Evolutionary conservation across 2,888 invertebrate genomes (phyloP), one percentile per base, ranked within the genome.

Genomic region (Drosophila affinis): DNA sequence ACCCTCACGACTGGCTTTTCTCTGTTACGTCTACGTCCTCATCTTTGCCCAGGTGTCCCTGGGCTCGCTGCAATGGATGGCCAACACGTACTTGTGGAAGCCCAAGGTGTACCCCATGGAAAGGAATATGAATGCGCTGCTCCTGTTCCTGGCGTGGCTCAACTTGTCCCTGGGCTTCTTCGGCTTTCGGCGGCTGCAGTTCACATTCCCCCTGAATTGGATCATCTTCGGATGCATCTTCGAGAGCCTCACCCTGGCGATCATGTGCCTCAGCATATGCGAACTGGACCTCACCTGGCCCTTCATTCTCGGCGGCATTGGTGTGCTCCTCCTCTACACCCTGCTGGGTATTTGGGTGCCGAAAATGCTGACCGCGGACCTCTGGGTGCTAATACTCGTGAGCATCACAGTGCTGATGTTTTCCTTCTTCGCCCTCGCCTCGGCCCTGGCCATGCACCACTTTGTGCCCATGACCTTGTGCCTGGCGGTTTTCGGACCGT

Each of bases 401-500:
- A 72, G 76, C 58, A 3, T 86, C 3, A 51, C 55, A 6, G 64
- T 83, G 2, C 1, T 87, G 0, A 0, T 78, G 9, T 17, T 14
- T 9, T 68, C 81, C 14, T 7, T 57, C 0, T 0, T 77, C 6
- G 67, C 85, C 0, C 49, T 86, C 17, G 27, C 29, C 45, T 39
- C 10, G 39, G 57, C 3, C 7, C 57, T 86, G 0, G 39, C 70
- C n/a, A 68, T 86, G 74, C 74, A 68, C 47, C 45, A 68, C 17
- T 86, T 78, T 18, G 48, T 88, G 10, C 77, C 84, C 1, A 7
- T 86, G 1, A 72, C 59, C 9, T 4, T 75, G 0, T 59, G 58
- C n/a, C 6, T 81, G 9, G 58, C 70, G 3, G 3, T 88, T 3
- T 84, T 86, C 24, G 86, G 88, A 0, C 88, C 85, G 18, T 86